A percentile compares a stretch with the other conserved stretches of the same genome.
phyloP scores from a whole-genome alignment of 2,888 invertebrate genomes.

The Charanyca ferruginea region DNA sequence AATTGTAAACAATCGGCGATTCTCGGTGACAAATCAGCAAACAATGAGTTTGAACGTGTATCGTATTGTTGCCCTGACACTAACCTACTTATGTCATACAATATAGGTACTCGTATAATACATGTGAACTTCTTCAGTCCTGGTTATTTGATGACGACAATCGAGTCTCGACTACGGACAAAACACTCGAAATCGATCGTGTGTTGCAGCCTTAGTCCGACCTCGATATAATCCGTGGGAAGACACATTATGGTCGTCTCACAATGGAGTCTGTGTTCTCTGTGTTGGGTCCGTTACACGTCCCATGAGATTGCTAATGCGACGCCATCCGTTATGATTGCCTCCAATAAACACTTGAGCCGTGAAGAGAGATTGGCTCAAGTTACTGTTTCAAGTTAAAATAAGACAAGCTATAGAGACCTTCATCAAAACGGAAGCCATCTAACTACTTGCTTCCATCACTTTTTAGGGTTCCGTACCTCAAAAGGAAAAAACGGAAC shows the following conservation, averaged over 20 bases:
- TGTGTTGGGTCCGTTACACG: slow-evolving; percentile 60
- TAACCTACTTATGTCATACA: slow-evolving; percentile 28
- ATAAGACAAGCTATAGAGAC: slow-evolving; percentile 26
- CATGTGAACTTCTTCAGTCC: slow-evolving; percentile 33
- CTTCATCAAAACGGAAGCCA: slow-evolving; percentile 29
- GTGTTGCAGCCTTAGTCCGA: slow-evolving; percentile 66
- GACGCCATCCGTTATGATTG: slow-evolving; percentile 65
- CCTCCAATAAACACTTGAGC: slow-evolving; percentile 56
- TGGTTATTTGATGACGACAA: slow-evolving; percentile 31
- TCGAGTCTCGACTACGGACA: slow-evolving; percentile 19
- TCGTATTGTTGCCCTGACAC: slow-evolving; percentile 30
- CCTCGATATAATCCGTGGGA: slow-evolving; percentile 84
- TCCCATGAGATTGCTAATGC: slow-evolving; percentile 66
- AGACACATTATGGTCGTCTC: slow-evolving; percentile 71
- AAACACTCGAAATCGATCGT: slow-evolving; percentile 55
- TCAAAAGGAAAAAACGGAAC: no score
- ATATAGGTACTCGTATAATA: slow-evolving; percentile 7
- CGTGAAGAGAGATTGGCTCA: slow-evolving; percentile 39
- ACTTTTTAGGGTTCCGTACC: background rate
- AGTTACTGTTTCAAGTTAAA: slow-evolving; percentile 29
- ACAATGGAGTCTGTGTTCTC: slow-evolving; percentile 65
- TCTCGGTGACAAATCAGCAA: slow-evolving; percentile 50
- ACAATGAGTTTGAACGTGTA: slow-evolving; percentile 46
- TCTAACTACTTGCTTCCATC: background rate
- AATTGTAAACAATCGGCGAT: slow-evolving; percentile 42